Evolutionary conservation across 2,797 vertebrate species (phyloP).

Genomic region (Heliangelus exortis): DNA sequence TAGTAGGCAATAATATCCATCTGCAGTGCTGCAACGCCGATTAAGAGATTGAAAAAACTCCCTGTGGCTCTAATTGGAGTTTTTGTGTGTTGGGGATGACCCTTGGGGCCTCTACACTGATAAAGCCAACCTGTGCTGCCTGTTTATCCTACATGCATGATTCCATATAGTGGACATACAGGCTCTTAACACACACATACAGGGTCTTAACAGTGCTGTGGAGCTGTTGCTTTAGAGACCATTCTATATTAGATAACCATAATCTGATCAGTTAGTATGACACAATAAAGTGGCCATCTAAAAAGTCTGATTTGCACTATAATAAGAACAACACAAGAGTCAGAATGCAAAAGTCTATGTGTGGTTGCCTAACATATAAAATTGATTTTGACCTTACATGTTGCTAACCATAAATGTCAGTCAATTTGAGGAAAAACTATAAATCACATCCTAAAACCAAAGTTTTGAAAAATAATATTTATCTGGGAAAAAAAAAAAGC

Average conservation of each 20-base stretch:
- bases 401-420: neutral
- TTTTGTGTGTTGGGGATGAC: constrained; percentile 61
- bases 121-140: constrained; percentile 60
- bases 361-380: neutral
- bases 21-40: constrained; percentile 68
- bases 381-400: neutral
- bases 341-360: neutral
- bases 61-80: constrained; percentile 78
- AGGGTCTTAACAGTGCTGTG: neutral
- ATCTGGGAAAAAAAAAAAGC: neutral
- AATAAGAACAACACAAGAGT: neutral
- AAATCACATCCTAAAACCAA: neutral
- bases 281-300: neutral
- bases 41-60: constrained; percentile 76
- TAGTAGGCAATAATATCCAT: constrained; percentile 77
- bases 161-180: constrained; percentile 34
- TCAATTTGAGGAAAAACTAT: neutral
- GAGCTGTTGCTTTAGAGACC: constrained; percentile 38
- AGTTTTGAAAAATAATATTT: neutral
- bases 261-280: constrained; percentile 31
- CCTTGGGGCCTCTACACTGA: constrained; percentile 32
- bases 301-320: neutral
- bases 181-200: neutral
- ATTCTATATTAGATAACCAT: neutral
- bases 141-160: constrained; percentile 57